These are phyloP conservation scores for Leptarthrus brevirostris DNA, from an alignment of 2,888 invertebrate genomes.

Conservation along the genomic window DNA sequence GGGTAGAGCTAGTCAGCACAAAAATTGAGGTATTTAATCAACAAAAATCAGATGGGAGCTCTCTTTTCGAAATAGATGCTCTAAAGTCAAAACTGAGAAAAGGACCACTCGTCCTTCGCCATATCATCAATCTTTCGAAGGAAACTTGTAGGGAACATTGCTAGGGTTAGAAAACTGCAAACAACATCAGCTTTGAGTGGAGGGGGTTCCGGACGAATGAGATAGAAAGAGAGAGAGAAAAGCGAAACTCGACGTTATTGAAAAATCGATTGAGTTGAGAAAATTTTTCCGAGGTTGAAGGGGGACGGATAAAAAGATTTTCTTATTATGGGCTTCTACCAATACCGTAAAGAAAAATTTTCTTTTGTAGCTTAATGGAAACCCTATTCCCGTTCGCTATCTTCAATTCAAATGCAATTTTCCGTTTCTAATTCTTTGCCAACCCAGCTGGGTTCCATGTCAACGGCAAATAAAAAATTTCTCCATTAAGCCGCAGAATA, in stretches of 20 bases:
- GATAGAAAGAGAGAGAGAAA: background rate
- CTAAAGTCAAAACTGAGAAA: too few relatives aligned
- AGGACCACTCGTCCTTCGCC: too few relatives aligned
- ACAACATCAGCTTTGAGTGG: background rate
- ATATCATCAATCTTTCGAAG: too few relatives aligned
- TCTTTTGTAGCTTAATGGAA: too few relatives aligned
- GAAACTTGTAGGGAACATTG: background rate
- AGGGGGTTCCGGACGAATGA: background rate
- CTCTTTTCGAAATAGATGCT: too few relatives aligned
- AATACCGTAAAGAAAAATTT: too few relatives aligned
- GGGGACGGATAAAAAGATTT: background rate
- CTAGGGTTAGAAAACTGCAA: conserved; percentile 10
- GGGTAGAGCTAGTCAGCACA: too few relatives aligned
- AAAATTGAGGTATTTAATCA: too few relatives aligned
- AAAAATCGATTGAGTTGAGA: conserved; percentile 25
- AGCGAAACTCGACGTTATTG: background rate
- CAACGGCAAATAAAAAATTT: background rate
- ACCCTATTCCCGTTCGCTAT: background rate
- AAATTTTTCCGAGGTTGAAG: background rate
- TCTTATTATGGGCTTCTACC: background rate
- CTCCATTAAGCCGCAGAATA: background rate
- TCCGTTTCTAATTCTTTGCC: background rate
- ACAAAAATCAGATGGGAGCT: too few relatives aligned
- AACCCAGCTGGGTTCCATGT: conserved; percentile 6
- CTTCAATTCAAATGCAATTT: background rate